Percentiles rank a stretch among this genome's conserved stretches.
These are phyloP conservation scores for Thrips palmi DNA, from an alignment of 1,140 invertebrate species.

Conservation along the genomic window DNA sequence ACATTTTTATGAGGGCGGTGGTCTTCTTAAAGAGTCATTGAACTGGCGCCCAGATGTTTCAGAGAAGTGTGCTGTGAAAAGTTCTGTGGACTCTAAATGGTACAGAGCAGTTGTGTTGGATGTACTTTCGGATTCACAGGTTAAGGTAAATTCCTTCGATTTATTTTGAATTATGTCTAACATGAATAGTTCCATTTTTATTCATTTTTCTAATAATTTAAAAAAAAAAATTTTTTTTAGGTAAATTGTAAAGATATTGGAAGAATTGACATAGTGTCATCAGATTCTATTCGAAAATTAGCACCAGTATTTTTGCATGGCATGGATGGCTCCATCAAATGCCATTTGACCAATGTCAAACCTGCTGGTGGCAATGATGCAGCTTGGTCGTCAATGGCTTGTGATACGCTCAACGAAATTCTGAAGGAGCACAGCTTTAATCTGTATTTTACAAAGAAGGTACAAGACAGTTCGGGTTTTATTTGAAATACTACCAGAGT, in stretches of 20 bases:
- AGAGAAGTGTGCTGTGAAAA: slow-evolving; percentile 27
- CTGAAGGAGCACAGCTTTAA: slow-evolving; percentile 14
- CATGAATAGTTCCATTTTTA: slow-evolving; percentile 5
- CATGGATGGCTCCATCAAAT: slow-evolving; percentile 28
- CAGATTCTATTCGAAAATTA: slow-evolving; percentile 23
- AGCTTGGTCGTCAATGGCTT: too few relatives aligned
- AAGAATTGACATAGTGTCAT: slow-evolving; percentile 23
- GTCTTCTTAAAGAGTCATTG: too few relatives aligned
- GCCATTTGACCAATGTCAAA: slow-evolving; percentile 32
- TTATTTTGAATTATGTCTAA: too few relatives aligned
- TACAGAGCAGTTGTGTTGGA: slow-evolving; percentile 28
- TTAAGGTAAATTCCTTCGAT: too few relatives aligned
- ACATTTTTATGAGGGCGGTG: too few relatives aligned
- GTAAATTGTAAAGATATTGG: slow-evolving; percentile 29
- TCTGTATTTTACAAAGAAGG: slow-evolving; percentile 15
- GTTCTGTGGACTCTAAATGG: slow-evolving; percentile 26
- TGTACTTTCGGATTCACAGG: too few relatives aligned
- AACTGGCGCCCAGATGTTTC: too few relatives aligned
- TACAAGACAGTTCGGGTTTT: neutral
- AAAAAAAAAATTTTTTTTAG: slow-evolving; percentile 12
- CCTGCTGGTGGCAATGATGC: slow-evolving; percentile 28
- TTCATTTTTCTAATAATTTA: slow-evolving; percentile 1
- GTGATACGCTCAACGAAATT: neutral
- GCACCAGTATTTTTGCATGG: slow-evolving; percentile 22
- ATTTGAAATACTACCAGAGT: neutral